phyloP scores from a whole-genome alignment of 92 coral and sea anemone species.

The Parazoanthus swiftii region DNA sequence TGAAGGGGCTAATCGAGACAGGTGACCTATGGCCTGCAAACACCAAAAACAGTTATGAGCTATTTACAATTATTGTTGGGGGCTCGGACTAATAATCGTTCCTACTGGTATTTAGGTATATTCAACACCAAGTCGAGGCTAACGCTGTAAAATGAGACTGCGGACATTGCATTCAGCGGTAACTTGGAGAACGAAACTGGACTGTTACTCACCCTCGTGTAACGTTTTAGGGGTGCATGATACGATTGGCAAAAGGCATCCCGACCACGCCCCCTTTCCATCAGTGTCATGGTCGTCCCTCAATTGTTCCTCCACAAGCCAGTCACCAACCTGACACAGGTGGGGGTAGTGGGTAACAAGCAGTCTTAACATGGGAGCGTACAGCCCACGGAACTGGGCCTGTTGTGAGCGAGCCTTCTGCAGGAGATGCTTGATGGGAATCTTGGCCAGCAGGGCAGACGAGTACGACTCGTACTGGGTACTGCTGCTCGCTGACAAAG shows the following conservation, averaged over 20 bases:
- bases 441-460: conserved; percentile 74
- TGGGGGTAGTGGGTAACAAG: conserved; percentile 87
- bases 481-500: conserved; percentile 63
- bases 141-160: too few relatives aligned
- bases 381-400: conserved; percentile 80
- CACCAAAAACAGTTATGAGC: too few relatives aligned
- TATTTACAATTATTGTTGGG: too few relatives aligned
- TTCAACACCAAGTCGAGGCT: too few relatives aligned
- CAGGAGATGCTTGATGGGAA: conserved; percentile 86
- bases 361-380: conserved; percentile 85
- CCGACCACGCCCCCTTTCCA: conserved; percentile 40
- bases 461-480: conserved; percentile 76
- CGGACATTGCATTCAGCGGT: not conserved
- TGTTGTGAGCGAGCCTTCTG: conserved; percentile 83
- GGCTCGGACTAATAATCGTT: too few relatives aligned
- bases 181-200: not conserved
- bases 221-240: conserved; percentile 59
- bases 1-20: too few relatives aligned
- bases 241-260: conserved; percentile 34
- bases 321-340: conserved; percentile 92
- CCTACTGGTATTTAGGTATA: too few relatives aligned
- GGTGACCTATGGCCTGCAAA: too few relatives aligned
- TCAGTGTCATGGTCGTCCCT: conserved; percentile 38
- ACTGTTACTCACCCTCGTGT: conserved; percentile 52
- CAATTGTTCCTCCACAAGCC: conserved; percentile 85